phyloP scores from a whole-genome alignment of 2,797 vertebrate species.

The Allobates femoralis region DNA sequence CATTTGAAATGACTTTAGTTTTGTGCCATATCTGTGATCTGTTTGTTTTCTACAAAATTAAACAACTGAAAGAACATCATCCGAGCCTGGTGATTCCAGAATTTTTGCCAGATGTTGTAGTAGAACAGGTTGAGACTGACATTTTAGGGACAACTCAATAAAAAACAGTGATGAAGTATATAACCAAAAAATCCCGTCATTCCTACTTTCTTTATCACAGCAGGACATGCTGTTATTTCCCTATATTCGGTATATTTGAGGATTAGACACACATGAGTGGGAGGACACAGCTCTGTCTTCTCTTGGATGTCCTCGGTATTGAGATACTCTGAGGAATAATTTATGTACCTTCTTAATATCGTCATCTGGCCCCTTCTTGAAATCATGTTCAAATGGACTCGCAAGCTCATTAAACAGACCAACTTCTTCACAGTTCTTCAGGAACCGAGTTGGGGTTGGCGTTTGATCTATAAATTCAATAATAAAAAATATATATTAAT shows the following conservation, averaged over 20 bases:
- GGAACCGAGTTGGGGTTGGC: constrained; percentile 98
- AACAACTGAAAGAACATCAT: no score
- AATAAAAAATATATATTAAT: constrained; percentile 62
- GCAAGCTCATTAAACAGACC: constrained; percentile 98
- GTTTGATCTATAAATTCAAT: constrained; percentile 91
- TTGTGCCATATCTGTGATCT: no score
- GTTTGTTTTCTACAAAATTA: no score
- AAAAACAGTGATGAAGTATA: no score
- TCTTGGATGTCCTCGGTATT: neutral
- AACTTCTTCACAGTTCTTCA: constrained; percentile 99
- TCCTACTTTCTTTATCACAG: neutral
- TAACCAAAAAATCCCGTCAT: neutral
- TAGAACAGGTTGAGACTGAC: no score
- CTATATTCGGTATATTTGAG: neutral
- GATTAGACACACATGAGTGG: neutral
- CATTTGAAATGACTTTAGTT: no score
- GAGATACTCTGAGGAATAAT: neutral
- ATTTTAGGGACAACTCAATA: no score
- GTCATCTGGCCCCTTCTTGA: constrained; percentile 96
- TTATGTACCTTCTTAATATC: constrained; percentile 93
- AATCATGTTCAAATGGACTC: constrained; percentile 99
- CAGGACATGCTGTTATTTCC: neutral
- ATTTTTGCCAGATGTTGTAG: no score
- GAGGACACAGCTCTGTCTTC: neutral
- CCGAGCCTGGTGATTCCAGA: no score